A percentile compares a stretch with the other conserved stretches of the same genome.
These are phyloP conservation scores for Morinoia aosen DNA, from an alignment of 2,888 invertebrate species.

Conservation along the genomic window DNA sequence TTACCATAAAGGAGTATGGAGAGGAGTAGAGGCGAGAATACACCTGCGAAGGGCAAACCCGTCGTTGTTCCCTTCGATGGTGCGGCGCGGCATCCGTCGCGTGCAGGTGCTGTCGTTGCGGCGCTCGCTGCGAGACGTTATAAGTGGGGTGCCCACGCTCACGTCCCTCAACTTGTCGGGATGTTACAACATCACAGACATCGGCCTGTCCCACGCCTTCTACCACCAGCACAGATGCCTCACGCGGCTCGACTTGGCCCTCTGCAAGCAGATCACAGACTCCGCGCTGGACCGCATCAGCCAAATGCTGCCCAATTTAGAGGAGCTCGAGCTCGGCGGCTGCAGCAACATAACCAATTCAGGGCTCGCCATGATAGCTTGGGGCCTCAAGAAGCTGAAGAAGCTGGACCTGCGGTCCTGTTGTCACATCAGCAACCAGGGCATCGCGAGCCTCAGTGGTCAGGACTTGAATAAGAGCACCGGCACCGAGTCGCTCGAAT, in stretches of 20 bases:
- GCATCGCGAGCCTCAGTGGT: slow-evolving; percentile 88
- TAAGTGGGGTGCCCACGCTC: slow-evolving; percentile 86
- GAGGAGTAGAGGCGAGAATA: slow-evolving; percentile 90
- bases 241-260: slow-evolving; percentile 85
- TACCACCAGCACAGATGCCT: slow-evolving; percentile 82
- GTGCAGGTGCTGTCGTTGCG: slow-evolving; percentile 90
- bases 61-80: slow-evolving; percentile 87
- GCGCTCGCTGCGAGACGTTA: slow-evolving; percentile 78
- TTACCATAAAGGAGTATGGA: slow-evolving; percentile 93
- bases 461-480: slow-evolving; percentile 64
- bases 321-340: slow-evolving; percentile 90
- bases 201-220: slow-evolving; percentile 86
- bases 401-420: slow-evolving; percentile 90
- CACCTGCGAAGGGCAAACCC: slow-evolving; percentile 86
- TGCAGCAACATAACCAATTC: slow-evolving; percentile 92
- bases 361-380: slow-evolving; percentile 87
- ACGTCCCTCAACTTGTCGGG: slow-evolving; percentile 91
- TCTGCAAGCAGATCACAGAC: slow-evolving; percentile 97
- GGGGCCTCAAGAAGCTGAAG: slow-evolving; percentile 87
- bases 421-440: slow-evolving; percentile 91
- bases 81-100: slow-evolving; percentile 87
- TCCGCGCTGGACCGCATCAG: slow-evolving; percentile 79
- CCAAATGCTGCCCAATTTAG: slow-evolving; percentile 77
- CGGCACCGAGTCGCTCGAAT: slow-evolving; percentile 75
- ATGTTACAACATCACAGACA: slow-evolving; percentile 92